Base-by-base conservation (phyloP, 2,797 vertebrate genomes). In the Setipinna tenuifilis region DNA sequence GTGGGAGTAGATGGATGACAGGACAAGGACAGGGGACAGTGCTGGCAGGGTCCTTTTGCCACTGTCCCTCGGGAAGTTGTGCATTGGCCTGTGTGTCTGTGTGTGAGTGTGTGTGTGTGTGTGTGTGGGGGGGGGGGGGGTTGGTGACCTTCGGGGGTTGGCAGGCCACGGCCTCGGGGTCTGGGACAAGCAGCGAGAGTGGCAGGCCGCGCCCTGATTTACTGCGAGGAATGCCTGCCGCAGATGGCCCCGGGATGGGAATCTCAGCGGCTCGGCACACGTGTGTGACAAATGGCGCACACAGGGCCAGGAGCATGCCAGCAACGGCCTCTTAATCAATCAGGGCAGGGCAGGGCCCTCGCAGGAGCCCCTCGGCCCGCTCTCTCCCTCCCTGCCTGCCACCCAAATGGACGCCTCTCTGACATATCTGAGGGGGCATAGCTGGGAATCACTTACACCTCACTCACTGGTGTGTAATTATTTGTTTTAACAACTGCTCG, bases 271-370 rank as follows among this genome's bases (percentile, higher is more conserved):
- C 83, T 59, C 81, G 89, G 90, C 84, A 89, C 89, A 91, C 91
- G 93, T 93, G 17, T 88, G 91, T 93, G 93, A 94, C 93, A 89
- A 91, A 90, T 91, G 90, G 90, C 88, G 85, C 87, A 87, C 35
- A 44, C 35, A 81, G 88, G 89, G 85, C 84, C 90, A 90, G 90
- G 85, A 87, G 68, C 93, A 93, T 87, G 91, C 90, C 92, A 94
- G 92, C 91, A 93, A 92, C 85, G 91, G 90, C 89, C 94, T 94
- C 92, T 94, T 94, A 94, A 95, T 96, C 93, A 94, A 93, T 93
- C 93, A 94, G 93, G 90, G 92, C 92, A 41, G 46, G 12, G 25
- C 58, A 12, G 17, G 10, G 46, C 46, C 71, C 71, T 78, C 35
- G 35, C 35, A 44, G 71, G 71, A 78, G 71, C 71, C 71, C 19